A percentile compares a stretch with the other conserved stretches of the same genome.
Conservation (phyloP, 1,140 invertebrate genomes). For the Achatina immaculata region DNA sequence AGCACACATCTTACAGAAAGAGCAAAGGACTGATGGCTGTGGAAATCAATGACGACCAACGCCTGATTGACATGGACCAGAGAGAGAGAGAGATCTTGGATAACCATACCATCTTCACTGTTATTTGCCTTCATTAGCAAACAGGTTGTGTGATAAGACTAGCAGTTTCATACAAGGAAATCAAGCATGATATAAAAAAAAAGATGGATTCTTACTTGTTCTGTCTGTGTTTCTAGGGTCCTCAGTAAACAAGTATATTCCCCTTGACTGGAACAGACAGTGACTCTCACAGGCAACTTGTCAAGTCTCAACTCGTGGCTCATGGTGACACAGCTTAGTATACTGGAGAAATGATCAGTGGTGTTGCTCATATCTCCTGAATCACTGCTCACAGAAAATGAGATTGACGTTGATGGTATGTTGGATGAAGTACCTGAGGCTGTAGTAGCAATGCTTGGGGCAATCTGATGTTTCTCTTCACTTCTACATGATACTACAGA, state of each 20-base stretch:
- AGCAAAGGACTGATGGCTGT: too few species aligned
- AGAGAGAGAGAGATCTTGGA: too few species aligned
- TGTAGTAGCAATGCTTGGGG: not conserved
- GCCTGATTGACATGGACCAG: too few species aligned
- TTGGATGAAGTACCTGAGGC: not conserved
- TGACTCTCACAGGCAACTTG: not conserved
- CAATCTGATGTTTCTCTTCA: not conserved
- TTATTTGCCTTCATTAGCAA: too few species aligned
- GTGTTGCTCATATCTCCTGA: not conserved
- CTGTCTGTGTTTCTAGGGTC: not conserved
- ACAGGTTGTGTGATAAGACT: too few species aligned
- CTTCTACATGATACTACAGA: not conserved
- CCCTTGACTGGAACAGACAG: not conserved
- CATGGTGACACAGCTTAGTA: not conserved
- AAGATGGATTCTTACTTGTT: constrained; percentile 1
- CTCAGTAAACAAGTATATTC: not conserved
- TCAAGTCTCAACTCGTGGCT: not conserved
- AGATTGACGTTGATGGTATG: not conserved
- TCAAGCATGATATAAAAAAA: not conserved
- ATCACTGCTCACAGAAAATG: not conserved
- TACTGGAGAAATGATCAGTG: not conserved
- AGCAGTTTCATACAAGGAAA: too few species aligned
- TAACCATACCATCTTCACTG: too few species aligned
- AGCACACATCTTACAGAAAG: too few species aligned
- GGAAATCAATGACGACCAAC: too few species aligned